Conservation (phyloP, 2,113 vertebrate genomes). For the Pygoscelis antarcticus region DNA sequence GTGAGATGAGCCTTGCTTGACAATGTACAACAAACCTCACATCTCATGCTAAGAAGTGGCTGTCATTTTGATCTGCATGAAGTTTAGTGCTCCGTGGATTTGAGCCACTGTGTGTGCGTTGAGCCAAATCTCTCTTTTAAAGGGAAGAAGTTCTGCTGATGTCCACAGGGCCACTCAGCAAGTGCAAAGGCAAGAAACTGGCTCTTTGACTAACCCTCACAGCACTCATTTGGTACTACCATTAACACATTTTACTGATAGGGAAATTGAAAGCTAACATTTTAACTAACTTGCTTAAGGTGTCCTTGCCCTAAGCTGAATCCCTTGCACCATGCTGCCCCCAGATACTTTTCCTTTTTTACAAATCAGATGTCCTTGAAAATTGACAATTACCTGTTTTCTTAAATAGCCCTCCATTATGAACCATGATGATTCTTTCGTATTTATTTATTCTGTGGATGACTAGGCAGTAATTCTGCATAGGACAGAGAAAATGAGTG, state of each 20-base stretch:
- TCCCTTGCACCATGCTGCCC: neutral
- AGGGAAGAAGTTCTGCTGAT: neutral
- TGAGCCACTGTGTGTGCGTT: neutral
- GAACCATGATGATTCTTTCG: neutral
- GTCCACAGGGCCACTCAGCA: too few species aligned
- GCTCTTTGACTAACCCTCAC: neutral
- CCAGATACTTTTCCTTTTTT: neutral
- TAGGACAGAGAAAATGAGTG: neutral
- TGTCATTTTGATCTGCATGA: slow-evolving; percentile 56
- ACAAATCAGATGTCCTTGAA: neutral
- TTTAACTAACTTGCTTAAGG: neutral
- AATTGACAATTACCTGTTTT: neutral
- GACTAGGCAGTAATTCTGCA: neutral
- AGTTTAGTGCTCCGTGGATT: neutral
- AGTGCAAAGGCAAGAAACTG: neutral
- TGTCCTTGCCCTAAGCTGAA: neutral
- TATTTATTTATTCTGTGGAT: neutral
- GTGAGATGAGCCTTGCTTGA: slow-evolving; percentile 51
- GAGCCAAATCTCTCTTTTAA: neutral
- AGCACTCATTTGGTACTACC: neutral
- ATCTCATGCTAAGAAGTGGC: slow-evolving; percentile 21
- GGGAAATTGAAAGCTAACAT: neutral
- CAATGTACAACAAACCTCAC: slow-evolving; percentile 47
- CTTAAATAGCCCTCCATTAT: neutral
- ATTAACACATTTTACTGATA: neutral